Evolutionary conservation across 1,140 invertebrate species (phyloP), one percentile per base, ranked within the genome.

Genomic region (Sipha flava): DNA sequence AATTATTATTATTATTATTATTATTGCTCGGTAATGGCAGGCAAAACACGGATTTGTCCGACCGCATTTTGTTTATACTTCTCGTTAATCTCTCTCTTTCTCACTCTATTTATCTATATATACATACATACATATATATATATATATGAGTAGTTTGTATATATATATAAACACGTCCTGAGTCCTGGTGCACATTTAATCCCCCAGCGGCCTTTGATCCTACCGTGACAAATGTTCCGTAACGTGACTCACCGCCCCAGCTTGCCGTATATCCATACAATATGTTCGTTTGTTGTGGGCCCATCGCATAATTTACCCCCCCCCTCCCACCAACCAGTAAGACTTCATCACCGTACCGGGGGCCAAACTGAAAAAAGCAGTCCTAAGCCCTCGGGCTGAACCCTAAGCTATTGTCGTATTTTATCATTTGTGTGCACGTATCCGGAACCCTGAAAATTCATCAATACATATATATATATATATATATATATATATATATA

Each of bases 121-220:
- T n/a, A n/a, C n/a, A n/a, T n/a, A n/a, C n/a, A n/a, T n/a, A n/a
- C n/a, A n/a, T n/a, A n/a, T n/a, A n/a, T n/a, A n/a, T n/a, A n/a
- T n/a, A n/a, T n/a, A n/a, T n/a, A n/a, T n/a, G n/a, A n/a, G n/a
- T n/a, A n/a, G n/a, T n/a, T n/a, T n/a, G n/a, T n/a, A n/a, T n/a
- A n/a, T n/a, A n/a, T n/a, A n/a, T n/a, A n/a, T n/a, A n/a, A n/a
- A n/a, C n/a, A n/a, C 64, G 64, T 43, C 64, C 64, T 14, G 21
- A n/a, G 31, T 34, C 29, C 47, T 34, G 10, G 10, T 5, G 45
- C 47, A 10, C 47, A 10, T 54, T 75, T 75, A 75, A 75, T 75
- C 70, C 70, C 70, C 45, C 31, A 75, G 70, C 70, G 70, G 70
- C 70, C 70, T 75, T 75, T 75, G 70, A 75, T 75, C 70, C 70